phyloP scores from a whole-genome alignment of 2,888 invertebrate species.

The Cataglyphis livida region DNA sequence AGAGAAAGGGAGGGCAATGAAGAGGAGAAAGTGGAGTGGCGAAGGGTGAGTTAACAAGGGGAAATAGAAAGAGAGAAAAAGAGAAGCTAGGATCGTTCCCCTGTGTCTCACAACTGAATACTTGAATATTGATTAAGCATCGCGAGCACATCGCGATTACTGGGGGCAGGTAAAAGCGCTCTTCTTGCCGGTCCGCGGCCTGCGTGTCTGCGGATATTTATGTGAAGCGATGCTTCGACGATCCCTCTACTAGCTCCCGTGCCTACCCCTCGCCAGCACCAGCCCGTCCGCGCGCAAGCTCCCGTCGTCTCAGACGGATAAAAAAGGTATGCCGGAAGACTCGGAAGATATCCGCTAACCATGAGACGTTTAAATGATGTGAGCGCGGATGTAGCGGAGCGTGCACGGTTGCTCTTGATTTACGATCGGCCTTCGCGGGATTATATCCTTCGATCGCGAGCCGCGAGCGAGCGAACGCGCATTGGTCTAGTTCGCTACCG shows the following conservation, averaged over 20 bases:
- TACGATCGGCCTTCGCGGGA: conserved; percentile 50
- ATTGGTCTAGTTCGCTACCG: conserved; percentile 39
- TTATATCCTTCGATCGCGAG: conserved; percentile 50
- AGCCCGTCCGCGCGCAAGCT: conserved; percentile 15
- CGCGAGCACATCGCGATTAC: conserved; percentile 74
- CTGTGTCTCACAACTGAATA: conserved; percentile 69
- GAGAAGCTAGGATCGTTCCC: conserved; percentile 7
- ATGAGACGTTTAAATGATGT: conserved; percentile 40
- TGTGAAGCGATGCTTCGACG: conserved; percentile 56
- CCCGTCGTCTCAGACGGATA: conserved; percentile 36
- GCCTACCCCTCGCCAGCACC: conserved; percentile 14
- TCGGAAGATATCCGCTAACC: conserved; percentile 39
- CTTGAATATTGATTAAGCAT: conserved; percentile 81
- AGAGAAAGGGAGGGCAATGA: not conserved
- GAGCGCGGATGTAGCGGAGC: conserved; percentile 24
- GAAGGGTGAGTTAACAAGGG: conserved; percentile 27
- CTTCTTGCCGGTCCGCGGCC: conserved; percentile 55
- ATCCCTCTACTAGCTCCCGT: conserved; percentile 16
- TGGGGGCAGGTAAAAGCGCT: conserved; percentile 69
- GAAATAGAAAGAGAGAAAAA: not conserved
- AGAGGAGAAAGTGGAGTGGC: not conserved
- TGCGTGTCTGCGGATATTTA: conserved; percentile 78
- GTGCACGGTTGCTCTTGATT: conserved; percentile 55
- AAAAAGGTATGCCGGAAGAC: conserved; percentile 47
- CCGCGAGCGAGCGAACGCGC: conserved; percentile 32